Base-by-base conservation (phyloP, 2,797 vertebrate genomes). In the Hydrocynus forskahlii region DNA sequence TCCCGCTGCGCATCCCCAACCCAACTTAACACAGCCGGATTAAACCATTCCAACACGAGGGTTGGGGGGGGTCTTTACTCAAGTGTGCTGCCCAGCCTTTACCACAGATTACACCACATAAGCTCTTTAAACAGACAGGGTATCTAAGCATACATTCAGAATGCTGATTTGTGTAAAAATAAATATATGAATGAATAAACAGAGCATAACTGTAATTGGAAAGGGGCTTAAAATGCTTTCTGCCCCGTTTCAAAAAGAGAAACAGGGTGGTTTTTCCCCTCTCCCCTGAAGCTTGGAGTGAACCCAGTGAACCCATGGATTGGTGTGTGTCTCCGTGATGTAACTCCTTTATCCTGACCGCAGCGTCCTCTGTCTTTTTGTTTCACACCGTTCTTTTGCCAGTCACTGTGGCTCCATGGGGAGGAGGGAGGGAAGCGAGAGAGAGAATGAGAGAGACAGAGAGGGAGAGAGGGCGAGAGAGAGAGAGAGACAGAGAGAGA, bases 261-360 rank as follows among this genome's bases (percentile, higher is more conserved):
- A 21, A 55, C 7, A 7, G 40, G 40, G 38, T 73, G 48, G 10
- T 59, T 78, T 80, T 9, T 8, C 50, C 59, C 4, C 9, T 21
- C 74, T 38, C 67, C 50, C n/a, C 8, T 14, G 66, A 40, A 66
- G 52, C 55, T 72, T 45, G 7, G 50, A 59, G 69, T 84, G 83
- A 75, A 86, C 85, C 81, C 85, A 17, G 2, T 86, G 83, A 86
- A 86, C 83, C 75, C 40, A 38, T 8, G 71, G 35, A 50, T 38
- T 59, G 21, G 4, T 64, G 19, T 76, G 35, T 73, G 75, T 76
- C 60, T 78, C 40, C 3, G 35, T 50, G 75, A 75, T 71, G 73
- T 60, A 70, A 76, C 64, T 38, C 45, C 25, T 10, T 60, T 60
- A 52, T 4, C 16, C 40, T 57, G 21, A 76, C 17, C 19, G 50